Percentiles rank a stretch among this genome's conserved stretches.
Conservation (phyloP, 2,113 vertebrate genomes). For the Elephas maximus region DNA sequence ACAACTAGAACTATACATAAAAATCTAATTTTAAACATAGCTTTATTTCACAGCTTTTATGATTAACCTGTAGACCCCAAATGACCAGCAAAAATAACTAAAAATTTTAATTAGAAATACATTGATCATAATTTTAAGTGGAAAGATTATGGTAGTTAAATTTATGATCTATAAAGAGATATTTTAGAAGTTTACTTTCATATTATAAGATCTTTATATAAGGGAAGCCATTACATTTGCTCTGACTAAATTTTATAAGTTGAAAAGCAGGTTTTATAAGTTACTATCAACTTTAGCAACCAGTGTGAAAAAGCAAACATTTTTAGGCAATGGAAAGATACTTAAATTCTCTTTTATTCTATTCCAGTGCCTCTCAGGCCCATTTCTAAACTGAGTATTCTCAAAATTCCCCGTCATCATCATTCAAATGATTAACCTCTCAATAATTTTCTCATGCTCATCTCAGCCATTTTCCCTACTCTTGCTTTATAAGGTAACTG, state of each 20-base stretch:
- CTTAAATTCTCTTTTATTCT: neutral
- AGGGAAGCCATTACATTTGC: neutral
- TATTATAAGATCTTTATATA: slow-evolving; percentile 1
- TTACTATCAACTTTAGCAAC: neutral
- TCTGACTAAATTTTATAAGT: neutral
- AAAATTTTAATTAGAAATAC: slow-evolving; percentile 30
- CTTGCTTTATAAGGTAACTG: neutral
- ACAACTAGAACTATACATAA: neutral
- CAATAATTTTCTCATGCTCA: neutral
- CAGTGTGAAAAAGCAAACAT: neutral
- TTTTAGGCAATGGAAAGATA: neutral
- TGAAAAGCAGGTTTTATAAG: slow-evolving; percentile 13
- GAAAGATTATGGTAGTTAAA: slow-evolving; percentile 1
- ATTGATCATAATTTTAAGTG: neutral
- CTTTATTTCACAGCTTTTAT: neutral
- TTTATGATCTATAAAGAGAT: neutral
- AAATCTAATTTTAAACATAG: neutral
- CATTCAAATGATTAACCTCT: neutral
- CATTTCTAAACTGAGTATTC: slow-evolving; percentile 1
- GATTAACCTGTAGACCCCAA: neutral
- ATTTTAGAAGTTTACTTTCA: neutral
- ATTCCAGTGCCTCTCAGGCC: neutral
- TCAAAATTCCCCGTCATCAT: neutral
- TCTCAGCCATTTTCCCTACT: neutral
- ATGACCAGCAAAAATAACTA: slow-evolving; percentile 1